phyloP scores from a whole-genome alignment of 2,113 vertebrate genomes.

The Grallaria varia region DNA sequence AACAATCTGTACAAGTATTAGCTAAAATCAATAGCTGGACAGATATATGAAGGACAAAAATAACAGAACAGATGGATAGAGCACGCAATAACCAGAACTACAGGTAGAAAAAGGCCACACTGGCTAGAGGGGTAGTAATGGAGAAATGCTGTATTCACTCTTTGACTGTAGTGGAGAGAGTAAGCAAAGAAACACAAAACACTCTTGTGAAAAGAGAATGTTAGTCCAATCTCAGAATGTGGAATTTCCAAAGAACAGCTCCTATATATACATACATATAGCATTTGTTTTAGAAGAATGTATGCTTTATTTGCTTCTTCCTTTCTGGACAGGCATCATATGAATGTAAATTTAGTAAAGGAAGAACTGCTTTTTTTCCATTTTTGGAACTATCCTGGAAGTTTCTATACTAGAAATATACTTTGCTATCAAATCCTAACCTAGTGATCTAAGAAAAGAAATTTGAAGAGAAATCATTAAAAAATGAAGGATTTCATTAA shows the following conservation, averaged over 20 bases:
- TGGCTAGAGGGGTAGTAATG: background rate
- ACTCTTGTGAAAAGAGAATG: background rate
- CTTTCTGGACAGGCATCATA: background rate
- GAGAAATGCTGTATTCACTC: background rate
- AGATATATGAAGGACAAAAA: constrained; percentile 22
- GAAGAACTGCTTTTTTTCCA: accelerated
- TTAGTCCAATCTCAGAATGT: background rate
- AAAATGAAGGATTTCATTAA: background rate
- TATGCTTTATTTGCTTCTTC: background rate
- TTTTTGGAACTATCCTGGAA: background rate
- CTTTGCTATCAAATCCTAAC: background rate
- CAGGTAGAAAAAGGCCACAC: background rate
- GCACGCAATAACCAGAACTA: background rate
- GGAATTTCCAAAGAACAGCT: background rate
- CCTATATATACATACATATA: background rate
- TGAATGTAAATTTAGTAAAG: background rate
- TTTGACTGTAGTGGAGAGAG: background rate
- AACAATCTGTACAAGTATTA: constrained; percentile 1
- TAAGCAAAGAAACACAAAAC: background rate
- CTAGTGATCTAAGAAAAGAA: background rate
- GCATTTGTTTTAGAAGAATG: background rate
- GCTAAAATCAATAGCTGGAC: constrained; percentile 33
- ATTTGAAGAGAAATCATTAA: background rate
- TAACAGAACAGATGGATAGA: background rate
- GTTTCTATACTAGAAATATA: background rate